Percentiles rank a stretch among this genome's conserved stretches.
phyloP scores from a whole-genome alignment of 2,113 vertebrate species.

The Anoura caudifer region DNA sequence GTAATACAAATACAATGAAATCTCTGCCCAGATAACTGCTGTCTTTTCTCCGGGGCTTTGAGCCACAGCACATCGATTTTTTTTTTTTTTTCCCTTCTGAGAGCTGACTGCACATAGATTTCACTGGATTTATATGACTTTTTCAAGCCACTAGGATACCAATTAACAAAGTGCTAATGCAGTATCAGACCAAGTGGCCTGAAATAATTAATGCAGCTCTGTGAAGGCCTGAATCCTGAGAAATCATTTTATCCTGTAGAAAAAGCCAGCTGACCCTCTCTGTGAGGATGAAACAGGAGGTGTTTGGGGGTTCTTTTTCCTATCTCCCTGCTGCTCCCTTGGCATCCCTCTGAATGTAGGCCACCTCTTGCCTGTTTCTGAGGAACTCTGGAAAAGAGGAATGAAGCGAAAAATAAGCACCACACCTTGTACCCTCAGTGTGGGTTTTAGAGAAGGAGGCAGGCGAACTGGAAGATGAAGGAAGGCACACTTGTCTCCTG shows the following conservation, averaged over 20 bases:
- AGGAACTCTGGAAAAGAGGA: not conserved
- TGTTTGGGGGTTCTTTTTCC: not conserved
- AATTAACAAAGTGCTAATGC: constrained; percentile 62
- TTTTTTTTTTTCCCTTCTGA: not conserved
- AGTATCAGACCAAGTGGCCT: not conserved
- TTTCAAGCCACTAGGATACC: constrained; percentile 56
- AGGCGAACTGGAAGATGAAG: not conserved
- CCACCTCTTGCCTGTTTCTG: not conserved
- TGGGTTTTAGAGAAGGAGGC: not conserved
- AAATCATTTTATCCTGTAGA: constrained; percentile 8
- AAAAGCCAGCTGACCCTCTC: not conserved
- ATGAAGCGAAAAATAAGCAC: not conserved
- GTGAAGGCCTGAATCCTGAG: constrained; percentile 19
- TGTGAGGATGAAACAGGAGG: not conserved
- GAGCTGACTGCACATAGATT: constrained; percentile 47
- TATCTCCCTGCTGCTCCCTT: not conserved
- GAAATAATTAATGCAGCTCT: constrained; percentile 47
- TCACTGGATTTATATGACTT: constrained; percentile 54
- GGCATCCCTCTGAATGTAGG: not conserved
- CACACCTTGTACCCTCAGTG: not conserved
- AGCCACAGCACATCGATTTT: constrained; percentile 40
- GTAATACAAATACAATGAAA: constrained; percentile 71
- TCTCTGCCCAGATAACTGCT: constrained; percentile 60
- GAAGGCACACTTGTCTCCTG: not conserved
- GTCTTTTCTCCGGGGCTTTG: constrained; percentile 60